Evolutionary conservation across 2,888 invertebrate species (phyloP), one percentile per base, ranked within the genome.

Genomic region (Orthosia cruda): DNA sequence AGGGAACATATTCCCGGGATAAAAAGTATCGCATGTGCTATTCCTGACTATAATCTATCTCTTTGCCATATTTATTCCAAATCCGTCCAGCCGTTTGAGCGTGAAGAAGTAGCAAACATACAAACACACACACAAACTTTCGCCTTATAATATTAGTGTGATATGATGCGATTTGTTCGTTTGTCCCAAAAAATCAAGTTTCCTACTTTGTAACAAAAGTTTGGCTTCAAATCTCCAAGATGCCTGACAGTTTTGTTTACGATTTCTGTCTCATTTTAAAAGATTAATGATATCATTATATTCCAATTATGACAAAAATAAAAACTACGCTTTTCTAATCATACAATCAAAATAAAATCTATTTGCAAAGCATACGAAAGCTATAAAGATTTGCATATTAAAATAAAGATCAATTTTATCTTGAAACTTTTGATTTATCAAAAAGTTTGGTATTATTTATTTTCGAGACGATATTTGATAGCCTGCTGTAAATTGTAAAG

Each of bases 361-460:
- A 7, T 32, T 32, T 7, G 32, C 7, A 7, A 32, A 71, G 45
- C 20, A 7, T 64, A 7, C 0, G 16, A 26, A 58, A 71, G 16
- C 58, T 1, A 16, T 15, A 20, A n/a, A 58, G 40, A 40, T 52
- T 73, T 61, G 74, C 74, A 55, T 73, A 73, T 47, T 3, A 32
- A 61, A n/a, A 49, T 74, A 47, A 49, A 62, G n/a, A 23, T 74
- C n/a, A 74, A n/a, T 47, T 47, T 54, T 20, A 40, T 74, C 55
- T 55, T 55, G 3, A 2, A 57, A 57, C 49, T n/a, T 47, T 52
- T 55, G 61, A 74, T 73, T 49, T 15, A 16, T 26, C 32, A 5
- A 45, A 73, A 74, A 74, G 55, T 32, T 55, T 47, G n/a, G 47
- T 54, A 40, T 40, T 55, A 40, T 15, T 62, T 23, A 15, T 55